Conservation (phyloP, 2,797 vertebrate species). For the Gymnoscopelus braueri region DNA sequence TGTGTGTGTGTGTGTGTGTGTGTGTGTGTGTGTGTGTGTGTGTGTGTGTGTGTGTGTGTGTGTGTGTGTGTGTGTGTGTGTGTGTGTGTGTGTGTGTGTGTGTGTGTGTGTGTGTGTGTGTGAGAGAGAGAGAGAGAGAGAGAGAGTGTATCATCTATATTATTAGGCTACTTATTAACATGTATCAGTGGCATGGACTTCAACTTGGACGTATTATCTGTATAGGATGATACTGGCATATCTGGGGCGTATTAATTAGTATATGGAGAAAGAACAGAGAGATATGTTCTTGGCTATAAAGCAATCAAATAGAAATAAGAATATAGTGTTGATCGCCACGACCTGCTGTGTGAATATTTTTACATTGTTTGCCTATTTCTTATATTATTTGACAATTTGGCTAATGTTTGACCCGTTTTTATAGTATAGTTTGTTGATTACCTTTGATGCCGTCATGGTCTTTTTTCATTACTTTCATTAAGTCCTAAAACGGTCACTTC, state of each 20-base stretch:
- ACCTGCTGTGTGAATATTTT: background rate
- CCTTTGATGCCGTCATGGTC: too few relatives aligned
- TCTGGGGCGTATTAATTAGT: slow-evolving; percentile 18
- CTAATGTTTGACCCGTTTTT: too few relatives aligned
- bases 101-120: too few relatives aligned
- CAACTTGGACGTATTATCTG: slow-evolving; percentile 51
- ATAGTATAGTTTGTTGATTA: too few relatives aligned
- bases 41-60: slow-evolving; percentile 3
- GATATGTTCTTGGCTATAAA: slow-evolving; percentile 40
- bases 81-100: slow-evolving; percentile 1
- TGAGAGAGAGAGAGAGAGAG: slow-evolving; percentile 5
- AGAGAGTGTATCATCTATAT: slow-evolving; percentile 15
- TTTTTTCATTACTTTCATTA: too few relatives aligned
- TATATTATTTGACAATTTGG: too few relatives aligned
- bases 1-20: background rate
- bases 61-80: too few relatives aligned
- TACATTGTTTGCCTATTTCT: too few relatives aligned
- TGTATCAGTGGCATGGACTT: slow-evolving; percentile 57
- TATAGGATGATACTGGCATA: slow-evolving; percentile 40
- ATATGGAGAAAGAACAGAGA: slow-evolving; percentile 30
- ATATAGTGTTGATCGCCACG: background rate
- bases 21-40: background rate
- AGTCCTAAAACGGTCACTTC: too few relatives aligned
- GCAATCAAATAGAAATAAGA: slow-evolving; percentile 21
- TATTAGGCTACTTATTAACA: slow-evolving; percentile 78